Evolutionary conservation across 2,888 invertebrate genomes (phyloP), one percentile per base, ranked within the genome.

Genomic region (Melanostoma scalare): DNA sequence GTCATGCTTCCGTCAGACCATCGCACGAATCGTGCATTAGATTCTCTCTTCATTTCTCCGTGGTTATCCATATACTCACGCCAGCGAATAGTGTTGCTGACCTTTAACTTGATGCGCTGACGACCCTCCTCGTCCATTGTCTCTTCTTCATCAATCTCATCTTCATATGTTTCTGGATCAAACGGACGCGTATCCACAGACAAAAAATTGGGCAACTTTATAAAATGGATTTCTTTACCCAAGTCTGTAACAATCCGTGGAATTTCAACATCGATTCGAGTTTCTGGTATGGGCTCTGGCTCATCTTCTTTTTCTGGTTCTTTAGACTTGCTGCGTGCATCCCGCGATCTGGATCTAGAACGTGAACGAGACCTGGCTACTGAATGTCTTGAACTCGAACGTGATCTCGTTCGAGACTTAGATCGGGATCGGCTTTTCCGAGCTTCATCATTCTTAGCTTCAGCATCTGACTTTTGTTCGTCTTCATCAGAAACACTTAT

Each of bases 1-100:
- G 99, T 98, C 94, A 98, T 96, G 87, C 98, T 98, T 35, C 99
- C 99, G 90, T 99, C 99, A 0, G 99, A 98, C 99, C 99, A 99
- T 85, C 95, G 94, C 0, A 99, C 97, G 89, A 99, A 95, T 65
- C 99, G 93, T 0, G 99, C 96, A 92, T 99, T 99, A 53, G 98
- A 98, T 90, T 99, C 97, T 88, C 96, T 95, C 1, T 95, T 92
- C 9, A 95, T 93, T 88, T 96, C 95, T 31, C 96, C 97, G 71
- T 96, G 94, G 84, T 96, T 94, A 89, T 96, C 96, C 90, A 96
- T 95, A 6, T 92, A 93, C 10, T 96, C 96, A 44, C 97, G 94
- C 99, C 99, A 99, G 6, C 99, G 94, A 65, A 99, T 96, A 0
- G 99, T 99, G 91, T 99, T 99, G 92, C 99, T 99, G 8, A 99